Evolutionary conservation across 2,113 vertebrate genomes (phyloP).

Genomic region (Lepus americanus): DNA sequence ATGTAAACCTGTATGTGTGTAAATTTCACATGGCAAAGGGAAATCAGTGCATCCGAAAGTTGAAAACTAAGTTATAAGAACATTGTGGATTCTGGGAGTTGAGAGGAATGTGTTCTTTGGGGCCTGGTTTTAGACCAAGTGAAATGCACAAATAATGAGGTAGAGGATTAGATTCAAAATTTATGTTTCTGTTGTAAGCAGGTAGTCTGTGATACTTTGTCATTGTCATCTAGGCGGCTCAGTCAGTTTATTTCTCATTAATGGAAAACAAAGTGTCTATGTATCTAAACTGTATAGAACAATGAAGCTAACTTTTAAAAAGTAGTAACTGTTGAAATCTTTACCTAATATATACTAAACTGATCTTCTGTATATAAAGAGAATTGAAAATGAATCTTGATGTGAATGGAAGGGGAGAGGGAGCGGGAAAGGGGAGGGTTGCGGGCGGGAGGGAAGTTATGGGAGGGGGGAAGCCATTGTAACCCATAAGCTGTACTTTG

Average conservation of each 20-base stretch:
- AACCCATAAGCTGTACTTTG: no score
- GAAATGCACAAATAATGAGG: not conserved
- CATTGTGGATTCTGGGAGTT: not conserved
- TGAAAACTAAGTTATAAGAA: not conserved
- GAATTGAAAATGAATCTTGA: no score
- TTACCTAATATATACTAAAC: no score
- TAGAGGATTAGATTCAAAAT: not conserved
- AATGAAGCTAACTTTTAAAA: constrained; percentile 9
- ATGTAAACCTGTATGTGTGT: no score
- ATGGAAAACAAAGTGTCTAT: not conserved
- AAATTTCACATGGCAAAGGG: not conserved
- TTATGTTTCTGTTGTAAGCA: not conserved
- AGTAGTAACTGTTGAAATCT: not conserved
- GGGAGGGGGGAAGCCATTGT: no score
- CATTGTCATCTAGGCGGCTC: not conserved
- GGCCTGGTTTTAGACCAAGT: not conserved
- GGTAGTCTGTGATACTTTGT: not conserved
- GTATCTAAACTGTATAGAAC: not conserved
- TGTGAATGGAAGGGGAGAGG: no score
- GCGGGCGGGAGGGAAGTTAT: no score
- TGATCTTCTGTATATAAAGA: no score
- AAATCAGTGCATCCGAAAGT: not conserved
- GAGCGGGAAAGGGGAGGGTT: no score
- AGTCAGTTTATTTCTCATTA: not conserved
- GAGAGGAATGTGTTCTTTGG: not conserved